Evolutionary conservation across 2,797 vertebrate species (phyloP), one percentile per base, ranked within the genome.

Genomic region (Chiroxiphia lanceolata): DNA sequence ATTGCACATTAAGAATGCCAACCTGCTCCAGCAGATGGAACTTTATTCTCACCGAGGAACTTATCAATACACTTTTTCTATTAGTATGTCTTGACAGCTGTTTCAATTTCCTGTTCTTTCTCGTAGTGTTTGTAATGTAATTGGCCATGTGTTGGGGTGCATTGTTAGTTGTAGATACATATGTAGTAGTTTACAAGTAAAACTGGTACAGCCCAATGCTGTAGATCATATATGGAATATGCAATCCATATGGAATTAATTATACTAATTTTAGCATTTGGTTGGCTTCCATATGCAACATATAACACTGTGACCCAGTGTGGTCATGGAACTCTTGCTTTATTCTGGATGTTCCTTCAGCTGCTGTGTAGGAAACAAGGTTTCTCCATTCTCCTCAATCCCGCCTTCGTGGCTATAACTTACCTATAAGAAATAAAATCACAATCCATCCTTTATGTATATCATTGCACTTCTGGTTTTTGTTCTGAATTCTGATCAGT

Each of bases 141-240:
- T 56, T 56, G 13, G 22, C 11, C 3, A 2, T 0, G 0, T 44
- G 87, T 80, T 53, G 51, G 31, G 16, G 40, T 76, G 47, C 31
- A 2, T 19, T 87, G 38, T 53, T 65, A 38, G 40, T 27, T 88
- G 38, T 54, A 50, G 64, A 17, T 83, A 45, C 2, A 6, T 67
- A 25, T 20, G 20, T 76, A 34, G 27, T 31, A 81, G 27, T 65
- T 89, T 27, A 57, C 59, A 72, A 72, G 57, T 90, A 61, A 54
- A 76, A 42, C 13, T 69, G 83, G 3, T 63, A 44, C 33, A 61
- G 9, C 11, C 17, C 75, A 21, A 59, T n/a, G 8, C 25, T 87
- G 10, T 26, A 15, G 13, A 25, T 85, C 5, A 21, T 79, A 18
- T 21, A 40, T 87, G 10, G 70, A 74, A 60, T 74, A 29, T 4